phyloP scores from a whole-genome alignment of 2,113 vertebrate species.

The Phodopus roborovskii region DNA sequence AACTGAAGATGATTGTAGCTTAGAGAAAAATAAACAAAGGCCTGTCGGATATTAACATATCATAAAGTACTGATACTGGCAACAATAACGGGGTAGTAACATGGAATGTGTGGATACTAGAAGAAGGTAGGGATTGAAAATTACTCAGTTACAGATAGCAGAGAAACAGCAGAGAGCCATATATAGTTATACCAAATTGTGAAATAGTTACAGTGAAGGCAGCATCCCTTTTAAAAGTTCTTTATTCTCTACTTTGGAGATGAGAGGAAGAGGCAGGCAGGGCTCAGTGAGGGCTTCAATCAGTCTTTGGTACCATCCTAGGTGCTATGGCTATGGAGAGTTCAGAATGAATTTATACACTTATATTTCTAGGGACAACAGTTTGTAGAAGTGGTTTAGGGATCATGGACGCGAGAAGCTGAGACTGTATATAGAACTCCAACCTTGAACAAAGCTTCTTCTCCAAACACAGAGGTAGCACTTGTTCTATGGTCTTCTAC shows the following conservation, averaged over 20 bases:
- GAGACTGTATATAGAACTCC: not conserved
- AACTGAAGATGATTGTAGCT: not conserved
- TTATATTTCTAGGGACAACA: not conserved
- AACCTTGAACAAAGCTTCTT: too few species aligned
- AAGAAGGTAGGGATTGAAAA: not conserved
- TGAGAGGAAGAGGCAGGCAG: not conserved
- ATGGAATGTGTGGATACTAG: not conserved
- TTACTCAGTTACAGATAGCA: not conserved
- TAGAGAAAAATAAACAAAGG: not conserved
- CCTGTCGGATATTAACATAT: not conserved
- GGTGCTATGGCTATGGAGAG: not conserved
- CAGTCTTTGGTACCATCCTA: not conserved
- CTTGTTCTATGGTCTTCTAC: not conserved
- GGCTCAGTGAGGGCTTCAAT: not conserved
- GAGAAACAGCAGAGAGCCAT: not conserved
- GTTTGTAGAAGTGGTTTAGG: not conserved
- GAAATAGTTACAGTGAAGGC: not conserved
- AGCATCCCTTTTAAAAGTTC: not conserved
- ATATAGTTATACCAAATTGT: not conserved
- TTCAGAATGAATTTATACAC: not conserved
- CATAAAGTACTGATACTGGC: not conserved
- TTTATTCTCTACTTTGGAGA: not conserved
- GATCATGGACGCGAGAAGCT: not conserved
- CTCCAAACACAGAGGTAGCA: not conserved
- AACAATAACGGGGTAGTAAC: constrained; percentile 38